Base-by-base conservation (phyloP, 1,140 invertebrate species). In the Brachionus rotundiformis region DNA sequence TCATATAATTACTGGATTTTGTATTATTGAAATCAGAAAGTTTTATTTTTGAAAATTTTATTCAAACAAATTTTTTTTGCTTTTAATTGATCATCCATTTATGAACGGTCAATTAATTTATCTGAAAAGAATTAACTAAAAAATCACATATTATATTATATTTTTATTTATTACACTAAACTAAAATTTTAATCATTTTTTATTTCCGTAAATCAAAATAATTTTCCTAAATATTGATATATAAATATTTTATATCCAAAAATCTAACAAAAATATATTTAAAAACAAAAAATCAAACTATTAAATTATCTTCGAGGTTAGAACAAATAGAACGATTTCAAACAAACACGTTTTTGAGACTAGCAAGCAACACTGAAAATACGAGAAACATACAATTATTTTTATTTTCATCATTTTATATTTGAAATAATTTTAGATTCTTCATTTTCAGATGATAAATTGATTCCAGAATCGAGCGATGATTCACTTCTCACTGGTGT, bases 401-500 rank as follows among this genome's bases (percentile, higher is more conserved):
- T 41, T 54, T 54, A n/a, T n/a, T n/a, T n/a, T n/a, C n/a, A n/a
- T 54, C 19, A 54, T 19, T 54, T 54, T 5, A 54, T 2, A 19
- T 16, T 7, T 0, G 47, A 54, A 25, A 54, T 19, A n/a, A 19
- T 63, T 68, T 68, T 68, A 16, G 31, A 19, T 8, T 68, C 63
- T n/a, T 68, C 63, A n/a, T 68, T 68, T 68, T 68, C 63, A 36
- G 63, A 68, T 0, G 13, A 8, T 16, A 68, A 68, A 36, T 68
- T 68, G 5, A 68, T 68, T n/a, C 63, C 63, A 0, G 63, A 68
- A n/a, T 68, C 63, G 1, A 68, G n/a, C 3, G 63, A 68, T 16
- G 63, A 33, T 31, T 68, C 29, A 36, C 63, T 68, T 68, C 31
- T 68, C 29, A 68, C 63, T 36, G 63, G 63, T n/a, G 61, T 63